These are phyloP conservation scores for Ecliptopera silaceata DNA, from an alignment of 2,888 invertebrate genomes.

Conservation along the genomic window DNA sequence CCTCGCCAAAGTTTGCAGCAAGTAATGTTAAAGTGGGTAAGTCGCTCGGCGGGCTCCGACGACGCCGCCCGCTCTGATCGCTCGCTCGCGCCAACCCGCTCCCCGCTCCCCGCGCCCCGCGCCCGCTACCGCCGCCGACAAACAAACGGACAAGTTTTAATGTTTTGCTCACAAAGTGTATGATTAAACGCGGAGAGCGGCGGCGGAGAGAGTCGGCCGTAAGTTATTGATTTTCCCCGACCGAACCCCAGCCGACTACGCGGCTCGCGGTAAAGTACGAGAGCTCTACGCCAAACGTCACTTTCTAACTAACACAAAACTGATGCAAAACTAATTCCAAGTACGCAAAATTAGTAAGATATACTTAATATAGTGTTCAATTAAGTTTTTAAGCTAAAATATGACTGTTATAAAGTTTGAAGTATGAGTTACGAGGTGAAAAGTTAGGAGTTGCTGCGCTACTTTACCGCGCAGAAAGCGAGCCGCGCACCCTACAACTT, in stretches of 20 bases:
- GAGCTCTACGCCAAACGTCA: slow-evolving; percentile 56
- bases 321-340: slow-evolving; percentile 58
- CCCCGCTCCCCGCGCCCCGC: slow-evolving; percentile 47
- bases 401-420: slow-evolving; percentile 63
- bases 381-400: slow-evolving; percentile 53
- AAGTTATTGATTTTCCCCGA: slow-evolving; percentile 84
- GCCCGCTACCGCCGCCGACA: slow-evolving; percentile 71
- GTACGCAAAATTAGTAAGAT: slow-evolving; percentile 38
- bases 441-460: slow-evolving; percentile 76
- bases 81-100: slow-evolving; percentile 48
- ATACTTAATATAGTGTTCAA: slow-evolving; percentile 49
- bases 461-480: slow-evolving; percentile 59
- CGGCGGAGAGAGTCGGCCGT: slow-evolving; percentile 82
- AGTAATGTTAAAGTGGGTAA: slow-evolving; percentile 67
- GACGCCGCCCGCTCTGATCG: slow-evolving; percentile 54
- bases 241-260: slow-evolving; percentile 77
- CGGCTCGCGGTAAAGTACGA: slow-evolving; percentile 67
- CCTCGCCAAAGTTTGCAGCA: slow-evolving; percentile 67
- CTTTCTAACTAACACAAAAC: slow-evolving; percentile 54
- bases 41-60: slow-evolving; percentile 52
- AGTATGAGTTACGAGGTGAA: slow-evolving; percentile 64
- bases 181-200: slow-evolving; percentile 83
- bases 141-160: slow-evolving; percentile 83
- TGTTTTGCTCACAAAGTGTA: slow-evolving; percentile 84
- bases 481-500: slow-evolving; percentile 81